Evolutionary conservation across 2,113 vertebrate genomes (phyloP), one percentile per base, ranked within the genome.

Genomic region (Climacteris rufus): DNA sequence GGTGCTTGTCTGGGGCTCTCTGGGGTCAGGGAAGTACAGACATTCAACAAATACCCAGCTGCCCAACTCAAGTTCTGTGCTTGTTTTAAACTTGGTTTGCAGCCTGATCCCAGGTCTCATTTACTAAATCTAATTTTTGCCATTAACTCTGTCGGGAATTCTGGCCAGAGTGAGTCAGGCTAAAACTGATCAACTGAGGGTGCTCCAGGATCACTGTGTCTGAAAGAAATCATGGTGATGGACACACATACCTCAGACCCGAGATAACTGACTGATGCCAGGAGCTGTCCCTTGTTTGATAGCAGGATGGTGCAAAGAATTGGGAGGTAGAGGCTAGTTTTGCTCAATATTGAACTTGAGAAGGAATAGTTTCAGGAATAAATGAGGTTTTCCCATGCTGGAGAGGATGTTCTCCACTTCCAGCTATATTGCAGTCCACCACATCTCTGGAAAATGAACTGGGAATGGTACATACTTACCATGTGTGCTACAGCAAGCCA

Each of bases 191-290:
- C 9, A 11, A 20, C 28, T 84, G 40, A 9, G 40, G 22, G 8
- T 61, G 37, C 39, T 76, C 35, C 54, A 71, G 17, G 25, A 63
- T 59, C 22, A 13, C 17, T 4, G 14, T 6, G 23, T 64, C 69
- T 74, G 39, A 25, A 81, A 44, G 40, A 66, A 63, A 52, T 28
- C 45, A n/a, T 20, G 9, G 40, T 37, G 40, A 78, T 24, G 39
- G 33, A 82, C 52, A 35, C 0, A 0, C 2, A 16, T n/a, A 33
- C 28, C 60, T 60, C 45, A 59, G 47, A 59, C 12, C 56, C 27
- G 59, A 64, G 59, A 24, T 13, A 66, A 37, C 15, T 5, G 6
- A 31, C 1, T 9, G 2, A 10, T 45, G 42, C 18, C 37, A 70
- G 37, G 54, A 66, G 15, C 15, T 53, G 10, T 9, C 27, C 6